phyloP scores from a whole-genome alignment of 2,888 invertebrate species.

The Lochmaea capreae region DNA sequence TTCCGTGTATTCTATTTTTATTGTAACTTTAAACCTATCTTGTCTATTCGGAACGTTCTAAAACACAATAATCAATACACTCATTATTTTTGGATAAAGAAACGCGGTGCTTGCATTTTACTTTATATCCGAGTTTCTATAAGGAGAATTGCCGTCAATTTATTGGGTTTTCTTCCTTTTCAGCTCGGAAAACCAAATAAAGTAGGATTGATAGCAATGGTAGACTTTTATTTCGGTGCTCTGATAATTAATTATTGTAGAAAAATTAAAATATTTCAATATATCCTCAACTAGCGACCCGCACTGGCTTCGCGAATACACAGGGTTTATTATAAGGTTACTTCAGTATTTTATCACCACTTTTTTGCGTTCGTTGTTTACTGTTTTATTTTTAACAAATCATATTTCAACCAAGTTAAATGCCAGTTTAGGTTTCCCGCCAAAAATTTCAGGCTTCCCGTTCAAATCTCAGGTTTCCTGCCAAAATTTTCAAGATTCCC shows the following conservation, averaged over 20 bases:
- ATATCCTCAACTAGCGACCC: too few species aligned
- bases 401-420: too few species aligned
- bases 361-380: too few species aligned
- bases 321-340: too few species aligned
- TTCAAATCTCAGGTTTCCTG: too few species aligned
- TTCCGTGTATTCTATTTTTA: not conserved
- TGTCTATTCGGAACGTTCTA: not conserved
- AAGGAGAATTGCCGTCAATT: slow-evolving; percentile 11
- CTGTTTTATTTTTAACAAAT: too few species aligned
- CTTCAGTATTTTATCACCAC: too few species aligned
- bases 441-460: too few species aligned
- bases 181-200: slow-evolving; percentile 11
- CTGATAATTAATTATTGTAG: slow-evolving; percentile 1
- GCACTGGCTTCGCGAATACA: too few species aligned
- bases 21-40: not conserved
- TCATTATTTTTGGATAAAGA: slow-evolving; percentile 19
- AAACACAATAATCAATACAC: slow-evolving; percentile 11
- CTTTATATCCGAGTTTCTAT: slow-evolving; percentile 7
- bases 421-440: too few species aligned
- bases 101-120: slow-evolving; percentile 15
- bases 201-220: not conserved
- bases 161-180: slow-evolving; percentile 10
- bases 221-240: slow-evolving; percentile 1
- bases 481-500: too few species aligned
- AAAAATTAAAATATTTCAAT: not conserved